Evolutionary conservation across 1,140 invertebrate genomes (phyloP), one percentile per base, ranked within the genome.

Genomic region (Anoplophora glabripennis): DNA sequence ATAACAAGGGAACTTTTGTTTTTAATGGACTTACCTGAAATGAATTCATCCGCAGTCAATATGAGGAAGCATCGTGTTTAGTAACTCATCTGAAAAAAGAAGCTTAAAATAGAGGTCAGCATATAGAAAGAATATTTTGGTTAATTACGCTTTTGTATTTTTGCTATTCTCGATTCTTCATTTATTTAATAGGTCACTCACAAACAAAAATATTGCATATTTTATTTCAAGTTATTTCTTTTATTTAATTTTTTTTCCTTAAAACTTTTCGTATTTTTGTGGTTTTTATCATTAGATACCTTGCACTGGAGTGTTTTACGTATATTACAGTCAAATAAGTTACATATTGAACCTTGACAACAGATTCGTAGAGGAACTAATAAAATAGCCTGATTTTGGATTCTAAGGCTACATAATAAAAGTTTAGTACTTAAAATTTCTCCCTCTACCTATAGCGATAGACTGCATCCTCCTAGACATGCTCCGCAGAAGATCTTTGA

Each of bases 31-130:
- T 53, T 45, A 57, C 55, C 46, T 56, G 18, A 18, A 10, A 57
- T 46, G 28, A 40, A 21, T 7, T 57, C 59, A 65, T 54, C 64
- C 64, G 51, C 52, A 65, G 53, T 65, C 64, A 28, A 64, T 36
- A 35, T 64, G 65, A 51, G 54, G 36, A 15, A 59, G 54, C 65
- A 67, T 67, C 44, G 15, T 64, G 46, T 54, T 59, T 42, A 64
- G 53, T 21, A 47, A 36, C 18, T 11, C 61, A 64, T 64, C 57
- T 64, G 52, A 45, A 60, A 62, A 36, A 57, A 38, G 49, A 15
- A 36, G 3, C 21, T 3, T 28, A 28, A 28, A n/a, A n/a, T n/a
- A n/a, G n/a, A n/a, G n/a, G n/a, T n/a, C n/a, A n/a, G n/a, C n/a
- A n/a, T n/a, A n/a, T n/a, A n/a, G n/a, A n/a, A n/a, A n/a, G n/a